Evolutionary conservation across 2,888 invertebrate species (phyloP).

Genomic region (Eristalinus aeneus): DNA sequence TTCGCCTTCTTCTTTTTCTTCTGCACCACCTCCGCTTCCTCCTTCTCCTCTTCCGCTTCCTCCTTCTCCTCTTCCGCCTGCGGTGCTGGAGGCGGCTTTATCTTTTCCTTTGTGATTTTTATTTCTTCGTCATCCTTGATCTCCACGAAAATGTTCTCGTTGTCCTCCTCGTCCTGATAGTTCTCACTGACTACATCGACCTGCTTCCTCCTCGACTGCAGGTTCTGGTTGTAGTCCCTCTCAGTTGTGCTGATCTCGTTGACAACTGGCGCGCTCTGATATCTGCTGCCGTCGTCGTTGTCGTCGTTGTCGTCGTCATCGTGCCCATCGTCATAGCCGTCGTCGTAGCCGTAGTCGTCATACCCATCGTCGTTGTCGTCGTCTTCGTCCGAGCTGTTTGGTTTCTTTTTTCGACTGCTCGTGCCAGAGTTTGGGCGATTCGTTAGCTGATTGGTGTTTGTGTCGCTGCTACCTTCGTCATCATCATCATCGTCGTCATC

Average conservation of each 20-base stretch:
- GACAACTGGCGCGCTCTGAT: neutral
- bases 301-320: neutral
- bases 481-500: conserved; percentile 10
- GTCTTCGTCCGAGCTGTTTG: neutral
- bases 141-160: conserved; percentile 42
- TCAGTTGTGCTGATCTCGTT: neutral
- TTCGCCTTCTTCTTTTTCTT: neutral
- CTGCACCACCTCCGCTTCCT: neutral
- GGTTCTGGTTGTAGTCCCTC: neutral
- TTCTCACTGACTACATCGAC: neutral
- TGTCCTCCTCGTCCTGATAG: conserved; percentile 24
- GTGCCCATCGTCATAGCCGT: conserved; percentile 9
- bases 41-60: neutral
- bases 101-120: neutral
- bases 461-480: neutral
- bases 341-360: conserved; percentile 5
- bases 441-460: neutral
- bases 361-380: neutral
- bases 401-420: neutral
- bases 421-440: neutral
- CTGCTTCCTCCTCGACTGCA: neutral
- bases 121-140: conserved; percentile 21
- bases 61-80: neutral
- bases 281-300: neutral
- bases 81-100: too few species aligned